Evolutionary conservation across 2,888 invertebrate genomes (phyloP).

Genomic region (Kuschelorhynchus macadamiae): DNA sequence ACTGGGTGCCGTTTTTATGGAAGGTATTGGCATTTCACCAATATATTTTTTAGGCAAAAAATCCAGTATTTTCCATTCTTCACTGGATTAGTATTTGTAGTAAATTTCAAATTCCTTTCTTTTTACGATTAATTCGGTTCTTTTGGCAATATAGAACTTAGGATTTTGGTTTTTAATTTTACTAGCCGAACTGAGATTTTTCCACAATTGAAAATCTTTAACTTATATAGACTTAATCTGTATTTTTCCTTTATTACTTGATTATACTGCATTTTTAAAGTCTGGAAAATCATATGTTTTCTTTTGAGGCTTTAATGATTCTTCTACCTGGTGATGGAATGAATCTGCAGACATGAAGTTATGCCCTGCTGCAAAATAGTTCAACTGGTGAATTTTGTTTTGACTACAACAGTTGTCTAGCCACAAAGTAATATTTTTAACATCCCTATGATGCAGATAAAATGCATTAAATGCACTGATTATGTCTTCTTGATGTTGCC

Average conservation of each 20-base stretch:
- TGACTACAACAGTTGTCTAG: slow-evolving; percentile 33
- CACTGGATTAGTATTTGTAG: background rate
- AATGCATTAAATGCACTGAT: slow-evolving; percentile 34
- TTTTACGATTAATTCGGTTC: slow-evolving; percentile 21
- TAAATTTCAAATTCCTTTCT: slow-evolving; percentile 13
- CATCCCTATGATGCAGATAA: slow-evolving; percentile 45
- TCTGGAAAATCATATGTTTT: slow-evolving; percentile 15
- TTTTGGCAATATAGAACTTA: slow-evolving; percentile 26
- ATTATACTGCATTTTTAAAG: slow-evolving; percentile 22
- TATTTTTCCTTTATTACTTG: slow-evolving; percentile 23
- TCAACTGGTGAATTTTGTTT: slow-evolving; percentile 7
- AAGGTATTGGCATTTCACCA: slow-evolving; percentile 1
- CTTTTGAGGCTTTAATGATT: slow-evolving; percentile 6
- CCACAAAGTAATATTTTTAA: slow-evolving; percentile 48
- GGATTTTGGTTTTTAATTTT: slow-evolving; percentile 24
- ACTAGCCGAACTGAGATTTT: slow-evolving; percentile 17
- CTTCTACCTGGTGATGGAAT: slow-evolving; percentile 29
- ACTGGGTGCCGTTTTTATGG: background rate
- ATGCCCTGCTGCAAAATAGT: slow-evolving; percentile 22
- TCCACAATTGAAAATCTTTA: slow-evolving; percentile 13
- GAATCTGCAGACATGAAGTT: slow-evolving; percentile 2
- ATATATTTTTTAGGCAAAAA: slow-evolving; percentile 3
- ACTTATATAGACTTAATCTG: slow-evolving; percentile 21
- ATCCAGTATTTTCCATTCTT: background rate
- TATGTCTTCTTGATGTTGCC: slow-evolving; percentile 42